Evolutionary conservation across 2,888 invertebrate genomes (phyloP).

Genomic region (Eilema caniola): DNA sequence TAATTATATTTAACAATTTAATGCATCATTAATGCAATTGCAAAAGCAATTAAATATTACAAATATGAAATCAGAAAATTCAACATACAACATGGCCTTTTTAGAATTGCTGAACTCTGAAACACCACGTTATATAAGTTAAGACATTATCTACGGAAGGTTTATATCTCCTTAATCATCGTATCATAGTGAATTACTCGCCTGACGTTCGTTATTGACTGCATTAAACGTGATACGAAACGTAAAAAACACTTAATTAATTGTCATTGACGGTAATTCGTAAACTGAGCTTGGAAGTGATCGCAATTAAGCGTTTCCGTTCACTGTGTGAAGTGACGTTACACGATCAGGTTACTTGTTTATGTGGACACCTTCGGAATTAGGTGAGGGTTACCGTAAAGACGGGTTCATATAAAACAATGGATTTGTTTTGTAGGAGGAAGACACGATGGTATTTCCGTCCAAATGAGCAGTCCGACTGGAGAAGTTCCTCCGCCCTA

Average conservation of each 20-base stretch:
- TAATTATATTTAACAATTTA: too few relatives aligned
- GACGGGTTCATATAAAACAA: too few relatives aligned
- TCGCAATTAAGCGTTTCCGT: slow-evolving; percentile 22
- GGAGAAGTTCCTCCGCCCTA: too few relatives aligned
- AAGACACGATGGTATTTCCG: too few relatives aligned
- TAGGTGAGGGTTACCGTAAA: not conserved
- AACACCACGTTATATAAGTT: not conserved
- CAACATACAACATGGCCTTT: too few relatives aligned
- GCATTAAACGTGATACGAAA: not conserved
- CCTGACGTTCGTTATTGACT: not conserved
- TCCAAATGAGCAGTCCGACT: too few relatives aligned
- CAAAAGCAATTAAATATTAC: too few relatives aligned
- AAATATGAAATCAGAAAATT: too few relatives aligned
- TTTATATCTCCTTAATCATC: not conserved
- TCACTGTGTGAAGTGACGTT: slow-evolving; percentile 17
- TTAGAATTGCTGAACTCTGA: too few relatives aligned
- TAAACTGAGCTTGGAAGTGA: slow-evolving; percentile 20
- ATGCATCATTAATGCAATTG: too few relatives aligned
- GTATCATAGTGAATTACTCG: not conserved
- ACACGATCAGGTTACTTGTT: slow-evolving; percentile 14
- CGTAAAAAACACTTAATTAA: not conserved
- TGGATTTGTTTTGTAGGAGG: too few relatives aligned
- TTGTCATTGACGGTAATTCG: not conserved
- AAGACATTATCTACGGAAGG: too few relatives aligned
- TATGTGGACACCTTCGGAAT: not conserved